Evolutionary conservation across 2,113 vertebrate species (phyloP), one percentile per base, ranked within the genome.

Genomic region (Salvelinus namaycush): DNA sequence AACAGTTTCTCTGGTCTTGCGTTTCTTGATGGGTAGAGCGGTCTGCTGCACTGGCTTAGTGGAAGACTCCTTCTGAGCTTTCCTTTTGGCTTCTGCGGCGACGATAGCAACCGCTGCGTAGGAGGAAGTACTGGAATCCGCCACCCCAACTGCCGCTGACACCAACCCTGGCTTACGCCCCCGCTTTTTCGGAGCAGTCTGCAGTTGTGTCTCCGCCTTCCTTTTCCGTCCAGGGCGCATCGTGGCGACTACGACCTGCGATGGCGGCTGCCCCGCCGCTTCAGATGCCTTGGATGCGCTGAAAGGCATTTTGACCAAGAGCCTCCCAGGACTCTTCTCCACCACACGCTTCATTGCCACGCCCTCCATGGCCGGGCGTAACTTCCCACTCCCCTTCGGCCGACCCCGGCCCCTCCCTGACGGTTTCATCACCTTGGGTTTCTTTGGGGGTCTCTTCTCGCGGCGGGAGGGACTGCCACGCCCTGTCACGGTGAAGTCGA

Each of bases 401-500:
- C 97, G 92, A 3, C 97, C 97, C 48, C 97, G 92, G 27, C 97
- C 96, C 70, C 95, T 93, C 4, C 96, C 96, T 0, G 94, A 86
- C 3, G 94, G 91, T 79, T 96, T 97, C 57, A 94, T 94, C 87
- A 93, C 91, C 89, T 96, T 97, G 67, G 95, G 87, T 81, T 96
- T 96, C 88, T 97, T 97, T 68, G 96, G 94, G 60, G 95, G 95
- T 44, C 94, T 95, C 83, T 95, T 95, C 85, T 97, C 96, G 7
- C 96, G 93, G 64, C 96, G 94, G 0, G 96, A 97, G 0, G 97
- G 96, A 86, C 96, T 97, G 34, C 97, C 96, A 18, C 97, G 95
- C 20, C 97, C 97, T 3, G 96, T 97, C 70, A 98, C 97, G 0
- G 97, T 98, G 90, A 98, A 98, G 90, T 98, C 97, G 90, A 98